phyloP scores from a whole-genome alignment of 1,140 invertebrate genomes.

The Spodoptera litura region DNA sequence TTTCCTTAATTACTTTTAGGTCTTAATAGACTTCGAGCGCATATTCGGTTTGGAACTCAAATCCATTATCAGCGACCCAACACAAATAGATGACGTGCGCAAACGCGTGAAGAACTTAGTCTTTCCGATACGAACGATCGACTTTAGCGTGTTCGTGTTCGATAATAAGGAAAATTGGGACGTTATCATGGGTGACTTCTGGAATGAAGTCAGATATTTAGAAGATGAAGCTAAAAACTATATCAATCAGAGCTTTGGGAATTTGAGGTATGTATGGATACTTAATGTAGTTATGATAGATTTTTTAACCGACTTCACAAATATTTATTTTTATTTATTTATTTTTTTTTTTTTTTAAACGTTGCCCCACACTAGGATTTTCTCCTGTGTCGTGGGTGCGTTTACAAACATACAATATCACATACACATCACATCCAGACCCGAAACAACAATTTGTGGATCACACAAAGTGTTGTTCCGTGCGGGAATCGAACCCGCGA shows the following conservation, averaged over 20 bases:
- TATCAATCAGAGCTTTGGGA: constrained; percentile 94
- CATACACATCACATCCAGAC: too few relatives aligned
- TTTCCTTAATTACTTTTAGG: constrained; percentile 74
- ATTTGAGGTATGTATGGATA: constrained; percentile 84
- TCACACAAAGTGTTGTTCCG: too few relatives aligned
- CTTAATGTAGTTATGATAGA: too few relatives aligned
- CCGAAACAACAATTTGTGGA: too few relatives aligned
- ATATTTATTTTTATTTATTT: too few relatives aligned
- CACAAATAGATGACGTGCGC: constrained; percentile 93
- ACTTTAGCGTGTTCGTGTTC: constrained; percentile 93
- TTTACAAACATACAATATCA: too few relatives aligned
- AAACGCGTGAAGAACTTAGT: constrained; percentile 91
- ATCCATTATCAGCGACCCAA: constrained; percentile 93
- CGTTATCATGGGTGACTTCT: constrained; percentile 91
- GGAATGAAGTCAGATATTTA: constrained; percentile 90
- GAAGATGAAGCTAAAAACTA: constrained; percentile 94
- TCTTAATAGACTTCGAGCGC: constrained; percentile 94
- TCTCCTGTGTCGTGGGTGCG: too few relatives aligned
- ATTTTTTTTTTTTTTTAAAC: too few relatives aligned
- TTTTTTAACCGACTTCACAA: too few relatives aligned
- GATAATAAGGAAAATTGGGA: constrained; percentile 94
- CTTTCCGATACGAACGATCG: constrained; percentile 90
- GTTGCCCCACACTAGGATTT: too few relatives aligned
- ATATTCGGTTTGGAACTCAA: constrained; percentile 95
- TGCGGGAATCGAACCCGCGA: too few relatives aligned